Base-by-base conservation (phyloP, 2,797 vertebrate genomes). In the Pangasius mekongensis region DNA sequence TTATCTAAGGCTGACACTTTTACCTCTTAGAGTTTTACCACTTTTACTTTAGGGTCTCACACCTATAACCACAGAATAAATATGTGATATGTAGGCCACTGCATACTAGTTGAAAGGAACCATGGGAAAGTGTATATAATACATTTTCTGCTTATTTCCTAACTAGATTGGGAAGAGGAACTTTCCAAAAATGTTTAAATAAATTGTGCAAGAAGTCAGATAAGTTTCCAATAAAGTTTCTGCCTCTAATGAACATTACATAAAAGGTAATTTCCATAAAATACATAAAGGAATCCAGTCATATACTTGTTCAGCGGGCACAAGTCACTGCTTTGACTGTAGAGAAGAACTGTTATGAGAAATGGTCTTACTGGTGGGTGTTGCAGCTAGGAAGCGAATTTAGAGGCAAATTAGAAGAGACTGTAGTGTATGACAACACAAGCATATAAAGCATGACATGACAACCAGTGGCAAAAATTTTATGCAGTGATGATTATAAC, bases 331-430 rank as follows among this genome's bases (percentile, higher is more conserved):
- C 6, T n/a, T 77, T 77, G 47, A 52, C 27, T 77, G 47, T 49
- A 76, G 43, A n/a, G 8, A 73, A 11, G 10, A 49, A 73, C 73
- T n/a, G 11, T 49, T 27, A 49, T n/a, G 24, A n/a, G 43, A 77
- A 27, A 76, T 76, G 43, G 36, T 74, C 5, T 69, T 69, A 69
- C 33, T 69, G 67, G 43, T 27, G 43, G 10, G 73, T 49, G 24
- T 76, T 76, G 39, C 24, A 76, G 73, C 39, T 76, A 49, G 43
- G 73, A 76, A 76, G 49, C 73, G 43, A 76, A 78, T 78, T 54
- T 54, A 54, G n/a, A 54, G 49, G 49, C 76, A 54, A 54, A 78
- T 78, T 54, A 78, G 49, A 33, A 56, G n/a, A 78, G 52, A 33
- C n/a, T 33, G 39, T 47, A 27, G 43, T 6, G 43, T 11, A 47